Evolutionary conservation across 92 coral and sea anemone genomes (phyloP), one percentile per base, ranked within the genome.

Genomic region (Galaxea fascicularis): DNA sequence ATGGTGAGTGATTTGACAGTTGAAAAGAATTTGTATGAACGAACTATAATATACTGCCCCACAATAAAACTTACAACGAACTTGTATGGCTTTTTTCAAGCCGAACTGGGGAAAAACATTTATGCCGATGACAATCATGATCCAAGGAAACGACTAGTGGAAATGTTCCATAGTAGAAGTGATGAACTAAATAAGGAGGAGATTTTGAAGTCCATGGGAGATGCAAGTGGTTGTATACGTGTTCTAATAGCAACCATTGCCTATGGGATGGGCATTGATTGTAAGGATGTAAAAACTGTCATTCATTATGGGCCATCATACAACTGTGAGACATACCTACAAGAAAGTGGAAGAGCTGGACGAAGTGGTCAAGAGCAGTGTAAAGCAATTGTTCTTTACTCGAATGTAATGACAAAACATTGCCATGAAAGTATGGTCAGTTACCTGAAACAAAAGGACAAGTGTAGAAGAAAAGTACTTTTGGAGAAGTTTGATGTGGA

Each of bases 311-410:
- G 94, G 4, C 94, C 94, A 52, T 83, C 91, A 2, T 41, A 79
- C 18, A 87, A 83, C 84, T 16, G 66, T 10, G 89, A 91, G 39
- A 39, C 89, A 0, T 83, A 78, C 74, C 58, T 87, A 8, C 94
- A 91, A 26, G 91, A 87, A 30, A 87, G 91, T 87, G 94, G 89
- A 4, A 87, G 91, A 31, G 89, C 89, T 81, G 91, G 88, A n/a
- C 25, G 91, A 12, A 24, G 22, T 22, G 22, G 35, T 10, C 11
- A 13, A 10, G 45, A 74, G 14, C 14, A 5, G 47, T 74, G 89
- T 51, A 91, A 77, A 46, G 51, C 91, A 7, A 69, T 78, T 11
- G 46, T 87, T 4, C 58, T 83, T 17, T 88, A 71, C 39, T 78
- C 83, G 0, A 91, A 75, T 67, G 56, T 83, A 0, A 87, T 91